Base-by-base conservation (phyloP, 2,113 vertebrate species). In the Henicopernis longicauda region DNA sequence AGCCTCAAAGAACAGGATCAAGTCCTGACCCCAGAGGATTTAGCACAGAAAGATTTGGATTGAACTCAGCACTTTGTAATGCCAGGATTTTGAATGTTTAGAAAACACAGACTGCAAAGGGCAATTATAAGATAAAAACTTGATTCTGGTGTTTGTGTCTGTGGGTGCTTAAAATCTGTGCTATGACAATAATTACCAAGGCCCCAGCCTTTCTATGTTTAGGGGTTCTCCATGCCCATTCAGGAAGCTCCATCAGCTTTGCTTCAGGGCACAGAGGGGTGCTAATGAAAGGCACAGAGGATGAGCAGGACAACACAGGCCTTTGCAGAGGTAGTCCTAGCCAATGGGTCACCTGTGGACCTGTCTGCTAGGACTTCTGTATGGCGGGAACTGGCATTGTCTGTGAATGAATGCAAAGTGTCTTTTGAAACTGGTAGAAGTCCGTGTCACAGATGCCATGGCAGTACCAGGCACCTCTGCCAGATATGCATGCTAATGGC, bases 21-120 rank as follows among this genome's bases (percentile, higher is more conserved):
- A 94, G 67, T 45, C 59, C 87, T 88, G 86, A 94, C 70, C 87
- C 42, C 55, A 92, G 77, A 96, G 42, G 82, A 94, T 71, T 82
- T 83, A 85, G 70, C 80, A 84, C 14, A 69, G 52, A 86, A 95
- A 82, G 13, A 63, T 65, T 18, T 90, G n/a, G 54, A 57, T 91
- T 86, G 90, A 90, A 84, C 49, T 85, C 87, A 89, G 54, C 17
- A 40, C 23, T 85, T 70, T 47, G 40, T 49, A 72, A 62, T 76
- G 45, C 69, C 49, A 34, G 15, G 49, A 81, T 86, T 96, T 90
- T 63, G 74, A 78, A 27, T 72, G 74, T 87, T 96, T 93, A 86
- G 81, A 69, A 91, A 98, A 69, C 32, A 79, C 14, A 79, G 26
- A 42, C 40, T 71, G 40, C 70, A 71, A 67, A 85, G 63, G 58